phyloP scores from a whole-genome alignment of 2,797 vertebrate species.

The Gallinago solitaria region DNA sequence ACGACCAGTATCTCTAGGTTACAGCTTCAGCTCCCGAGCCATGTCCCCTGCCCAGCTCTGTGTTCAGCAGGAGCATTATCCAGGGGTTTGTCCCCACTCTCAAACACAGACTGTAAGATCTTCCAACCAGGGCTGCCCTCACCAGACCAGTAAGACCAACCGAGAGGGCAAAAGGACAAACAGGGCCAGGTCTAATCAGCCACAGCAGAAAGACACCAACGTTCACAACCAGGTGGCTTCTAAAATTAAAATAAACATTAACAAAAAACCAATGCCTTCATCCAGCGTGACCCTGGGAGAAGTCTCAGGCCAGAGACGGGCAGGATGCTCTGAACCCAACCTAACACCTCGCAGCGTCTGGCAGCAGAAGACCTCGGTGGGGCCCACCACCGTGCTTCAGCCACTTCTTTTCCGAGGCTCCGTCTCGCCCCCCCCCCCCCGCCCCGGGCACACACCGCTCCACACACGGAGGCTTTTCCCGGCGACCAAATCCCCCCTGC shows the following conservation, averaged over 20 bases:
- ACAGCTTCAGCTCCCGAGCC: background rate
- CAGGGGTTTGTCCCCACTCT: background rate
- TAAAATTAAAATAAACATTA: background rate
- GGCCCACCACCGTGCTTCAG: background rate
- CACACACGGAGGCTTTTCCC: accelerated
- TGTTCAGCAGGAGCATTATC: too few species aligned
- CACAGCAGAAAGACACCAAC: background rate
- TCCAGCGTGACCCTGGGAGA: accelerated
- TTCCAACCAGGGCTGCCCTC: background rate
- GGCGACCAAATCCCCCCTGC: background rate
- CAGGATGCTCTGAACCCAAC: accelerated
- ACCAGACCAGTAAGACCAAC: accelerated
- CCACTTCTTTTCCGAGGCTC: background rate
- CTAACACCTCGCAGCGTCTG: accelerated
- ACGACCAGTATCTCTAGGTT: accelerated
- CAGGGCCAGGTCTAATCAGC: background rate
- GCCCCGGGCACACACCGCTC: too few species aligned
- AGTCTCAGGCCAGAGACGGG: background rate
- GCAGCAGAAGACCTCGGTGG: background rate
- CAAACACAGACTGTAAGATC: background rate
- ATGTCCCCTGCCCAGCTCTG: background rate
- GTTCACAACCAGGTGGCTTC: background rate
- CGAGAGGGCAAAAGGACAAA: background rate
- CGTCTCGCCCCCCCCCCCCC: background rate
- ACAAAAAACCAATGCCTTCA: background rate